Evolutionary conservation across 64 coral and sea anemone species (phyloP), one percentile per base, ranked within the genome.

Genomic region (Montipora capricornis): DNA sequence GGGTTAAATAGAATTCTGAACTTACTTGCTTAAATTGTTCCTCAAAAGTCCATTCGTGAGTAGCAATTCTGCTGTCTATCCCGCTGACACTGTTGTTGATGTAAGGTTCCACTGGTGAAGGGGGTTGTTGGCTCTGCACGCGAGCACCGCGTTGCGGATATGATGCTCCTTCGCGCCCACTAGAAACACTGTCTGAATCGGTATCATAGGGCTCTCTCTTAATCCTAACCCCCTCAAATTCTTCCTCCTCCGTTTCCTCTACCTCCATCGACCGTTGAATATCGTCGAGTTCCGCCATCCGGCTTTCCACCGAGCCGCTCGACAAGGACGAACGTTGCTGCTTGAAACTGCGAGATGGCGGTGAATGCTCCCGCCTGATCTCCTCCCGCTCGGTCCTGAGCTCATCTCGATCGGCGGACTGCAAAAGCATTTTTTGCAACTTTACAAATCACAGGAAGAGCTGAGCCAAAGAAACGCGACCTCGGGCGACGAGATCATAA

Each of bases 251-350:
- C 76, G 68, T 95, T 78, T 98, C 96, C 88, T 91, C 96, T 89
- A 98, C 96, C 88, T 91, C 96, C 96, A 98, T 98, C 58, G 96
- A 98, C 24, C 96, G 92, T 55, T 98, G 96, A 78, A 98, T 98
- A 75, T 98, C 96, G 70, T 98, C 96, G 52, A 98, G 73, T 68
- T 98, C 96, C n/a, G 96, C 96, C 96, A 98, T 98, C 91, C 96
- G 87, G 86, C 96, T 98, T 51, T 98, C 96, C 77, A 98, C 95
- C 59, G 78, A 95, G 13, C 82, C 79, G 44, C 80, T 84, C 45
- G 82, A 86, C 82, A 86, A 47, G 44, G 82, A 86, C 46, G 82
- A 86, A 17, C 82, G 82, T 46, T 89, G 93, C 60, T 89, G 93
- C 93, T 95, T 95, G 47, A 90, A 95, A 71, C 81, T 89, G 37